phyloP scores from a whole-genome alignment of 1,140 invertebrate species.

The Aleiodes sp. region DNA sequence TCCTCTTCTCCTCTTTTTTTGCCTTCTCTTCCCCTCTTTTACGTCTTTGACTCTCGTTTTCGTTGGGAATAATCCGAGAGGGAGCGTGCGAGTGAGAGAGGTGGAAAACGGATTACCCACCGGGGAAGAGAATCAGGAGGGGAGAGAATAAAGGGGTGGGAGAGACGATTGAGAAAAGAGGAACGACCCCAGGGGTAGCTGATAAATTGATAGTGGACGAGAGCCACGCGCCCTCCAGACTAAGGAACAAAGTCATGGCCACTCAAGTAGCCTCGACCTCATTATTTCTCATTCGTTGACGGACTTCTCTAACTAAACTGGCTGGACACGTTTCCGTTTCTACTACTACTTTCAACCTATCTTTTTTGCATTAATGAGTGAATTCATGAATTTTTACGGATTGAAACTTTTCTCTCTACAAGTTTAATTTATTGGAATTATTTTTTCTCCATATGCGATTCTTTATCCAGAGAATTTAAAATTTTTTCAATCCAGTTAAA shows the following conservation, averaged over 20 bases:
- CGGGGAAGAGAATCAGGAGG: constrained; percentile 45
- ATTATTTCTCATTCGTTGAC: constrained; percentile 4
- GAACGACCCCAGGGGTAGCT: constrained; percentile 45
- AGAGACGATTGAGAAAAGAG: constrained; percentile 52
- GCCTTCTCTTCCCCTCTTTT: constrained; percentile 36
- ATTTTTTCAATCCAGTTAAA: no score
- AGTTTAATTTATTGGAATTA: no score
- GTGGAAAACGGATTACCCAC: constrained; percentile 37
- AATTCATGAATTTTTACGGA: no score
- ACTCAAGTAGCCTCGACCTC: constrained; percentile 9
- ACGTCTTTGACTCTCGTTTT: constrained; percentile 34
- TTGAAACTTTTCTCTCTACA: no score
- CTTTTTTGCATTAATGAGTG: no score
- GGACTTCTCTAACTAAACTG: no score
- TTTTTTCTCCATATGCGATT: no score
- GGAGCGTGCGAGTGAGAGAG: constrained; percentile 35
- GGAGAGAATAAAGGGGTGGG: constrained; percentile 48
- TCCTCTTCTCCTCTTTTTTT: constrained; percentile 35
- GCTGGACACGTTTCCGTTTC: no score
- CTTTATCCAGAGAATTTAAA: no score
- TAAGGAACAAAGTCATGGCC: constrained; percentile 43
- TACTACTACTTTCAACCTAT: no score
- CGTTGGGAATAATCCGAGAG: constrained; percentile 27
- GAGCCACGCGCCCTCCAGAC: constrained; percentile 51
- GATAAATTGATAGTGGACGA: constrained; percentile 67